Conservation (phyloP, 1,140 invertebrate genomes). For the Leucophenga varia region DNA sequence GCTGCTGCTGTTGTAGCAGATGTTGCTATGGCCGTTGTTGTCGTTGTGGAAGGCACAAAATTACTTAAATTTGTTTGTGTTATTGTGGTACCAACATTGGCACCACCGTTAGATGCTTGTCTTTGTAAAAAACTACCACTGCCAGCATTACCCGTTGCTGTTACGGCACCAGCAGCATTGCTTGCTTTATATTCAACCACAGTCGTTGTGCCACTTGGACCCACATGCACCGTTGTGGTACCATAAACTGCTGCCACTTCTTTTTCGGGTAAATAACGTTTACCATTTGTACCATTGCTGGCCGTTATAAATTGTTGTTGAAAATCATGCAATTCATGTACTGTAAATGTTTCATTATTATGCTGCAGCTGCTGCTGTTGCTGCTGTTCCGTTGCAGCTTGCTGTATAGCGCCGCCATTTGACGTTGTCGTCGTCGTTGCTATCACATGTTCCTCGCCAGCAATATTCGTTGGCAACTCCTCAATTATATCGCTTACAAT, state of each 20-base stretch:
- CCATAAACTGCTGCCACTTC: conserved; percentile 20
- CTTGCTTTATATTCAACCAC: conserved; percentile 51
- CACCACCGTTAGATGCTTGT: no score
- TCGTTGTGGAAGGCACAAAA: conserved; percentile 20
- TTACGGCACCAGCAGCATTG: conserved; percentile 13
- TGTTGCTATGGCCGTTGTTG: conserved; percentile 3
- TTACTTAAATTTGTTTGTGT: conserved; percentile 15
- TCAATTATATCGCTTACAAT: conserved; percentile 44
- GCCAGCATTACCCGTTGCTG: conserved; percentile 5
- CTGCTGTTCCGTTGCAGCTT: conserved; percentile 1
- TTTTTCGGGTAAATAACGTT: conserved; percentile 8
- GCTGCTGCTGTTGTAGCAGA: neutral
- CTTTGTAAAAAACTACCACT: no score
- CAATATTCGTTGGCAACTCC: conserved; percentile 27
- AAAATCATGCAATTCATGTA: conserved; percentile 16
- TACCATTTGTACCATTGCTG: no score
- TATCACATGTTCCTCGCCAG: conserved; percentile 13
- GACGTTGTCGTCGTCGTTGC: neutral
- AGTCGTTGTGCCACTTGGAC: conserved; percentile 50
- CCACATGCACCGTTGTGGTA: conserved; percentile 51
- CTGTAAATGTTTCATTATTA: conserved; percentile 17
- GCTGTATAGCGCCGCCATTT: no score
- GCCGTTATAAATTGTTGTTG: conserved; percentile 15
- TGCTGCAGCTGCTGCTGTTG: conserved; percentile 6
- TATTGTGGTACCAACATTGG: conserved; percentile 4